A percentile compares a stretch with the other conserved stretches of the same genome.
These are phyloP conservation scores for Papilio machaon DNA, from an alignment of 1,140 invertebrate genomes.

Conservation along the genomic window DNA sequence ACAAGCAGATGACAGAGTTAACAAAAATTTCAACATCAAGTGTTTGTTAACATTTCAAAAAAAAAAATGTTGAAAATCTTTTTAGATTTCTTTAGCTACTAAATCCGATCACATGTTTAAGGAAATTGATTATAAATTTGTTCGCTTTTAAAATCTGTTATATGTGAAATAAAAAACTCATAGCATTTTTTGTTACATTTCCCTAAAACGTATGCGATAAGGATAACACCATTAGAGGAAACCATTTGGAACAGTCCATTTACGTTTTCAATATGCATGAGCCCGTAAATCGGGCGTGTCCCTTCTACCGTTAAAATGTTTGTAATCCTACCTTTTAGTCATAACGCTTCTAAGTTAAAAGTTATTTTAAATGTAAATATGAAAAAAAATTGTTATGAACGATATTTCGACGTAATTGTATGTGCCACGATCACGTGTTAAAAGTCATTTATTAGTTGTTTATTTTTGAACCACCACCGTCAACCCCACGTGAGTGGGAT, in stretches of 20 bases:
- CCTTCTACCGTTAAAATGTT: constrained; percentile 17
- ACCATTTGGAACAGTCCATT: constrained; percentile 22
- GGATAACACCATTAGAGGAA: constrained; percentile 17
- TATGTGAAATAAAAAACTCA: background rate
- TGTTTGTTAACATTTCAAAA: no score
- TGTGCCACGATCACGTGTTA: no score
- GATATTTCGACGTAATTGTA: no score
- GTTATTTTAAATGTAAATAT: background rate
- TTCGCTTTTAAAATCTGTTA: background rate
- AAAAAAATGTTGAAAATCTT: no score
- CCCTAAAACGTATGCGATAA: constrained; percentile 6
- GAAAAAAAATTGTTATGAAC: background rate
- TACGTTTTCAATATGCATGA: constrained; percentile 24
- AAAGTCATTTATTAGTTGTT: no score
- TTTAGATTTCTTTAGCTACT: no score
- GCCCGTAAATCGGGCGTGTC: constrained; percentile 10
- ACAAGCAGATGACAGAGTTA: no score
- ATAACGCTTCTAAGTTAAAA: background rate
- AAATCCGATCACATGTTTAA: no score
- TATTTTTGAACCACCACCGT: no score
- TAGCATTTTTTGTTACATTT: background rate
- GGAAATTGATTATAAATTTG: no score
- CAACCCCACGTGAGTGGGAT: no score
- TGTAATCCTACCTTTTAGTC: constrained; percentile 24
- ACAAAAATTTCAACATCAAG: no score